These are phyloP conservation scores for Pemphigus obesinymphae DNA, from an alignment of 1,140 invertebrate genomes.

Conservation along the genomic window DNA sequence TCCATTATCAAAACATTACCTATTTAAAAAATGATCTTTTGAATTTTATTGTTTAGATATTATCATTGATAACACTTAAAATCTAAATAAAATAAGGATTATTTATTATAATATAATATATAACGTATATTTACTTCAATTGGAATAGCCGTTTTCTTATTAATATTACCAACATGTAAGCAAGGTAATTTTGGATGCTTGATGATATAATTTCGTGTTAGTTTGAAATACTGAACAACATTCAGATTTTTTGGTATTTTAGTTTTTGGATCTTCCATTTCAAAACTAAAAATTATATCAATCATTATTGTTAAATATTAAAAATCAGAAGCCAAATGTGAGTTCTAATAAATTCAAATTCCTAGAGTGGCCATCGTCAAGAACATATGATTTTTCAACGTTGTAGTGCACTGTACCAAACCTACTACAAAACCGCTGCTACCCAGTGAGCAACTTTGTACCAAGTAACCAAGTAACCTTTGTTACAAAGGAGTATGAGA, in stretches of 20 bases:
- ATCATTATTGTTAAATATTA: too few relatives aligned
- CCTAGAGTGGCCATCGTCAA: too few relatives aligned
- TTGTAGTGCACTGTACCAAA: too few relatives aligned
- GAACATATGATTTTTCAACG: too few relatives aligned
- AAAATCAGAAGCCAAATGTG: too few relatives aligned
- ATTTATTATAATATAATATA: not conserved
- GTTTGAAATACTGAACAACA: conserved; percentile 55
- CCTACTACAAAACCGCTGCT: too few relatives aligned
- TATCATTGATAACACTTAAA: not conserved
- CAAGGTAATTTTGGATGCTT: conserved; percentile 58
- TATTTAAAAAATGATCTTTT: not conserved
- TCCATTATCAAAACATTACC: too few relatives aligned
- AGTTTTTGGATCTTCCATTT: conserved; percentile 42
- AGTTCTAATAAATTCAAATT: too few relatives aligned
- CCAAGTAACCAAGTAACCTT: too few relatives aligned
- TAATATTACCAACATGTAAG: conserved; percentile 57
- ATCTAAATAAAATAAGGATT: too few relatives aligned
- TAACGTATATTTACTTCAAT: conserved; percentile 54
- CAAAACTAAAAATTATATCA: conserved; percentile 49
- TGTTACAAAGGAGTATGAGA: too few relatives aligned
- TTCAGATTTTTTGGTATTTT: conserved; percentile 50
- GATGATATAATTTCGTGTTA: conserved; percentile 53
- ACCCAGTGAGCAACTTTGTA: too few relatives aligned
- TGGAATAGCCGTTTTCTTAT: conserved; percentile 57
- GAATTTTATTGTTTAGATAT: not conserved